phyloP scores from a whole-genome alignment of 2,888 invertebrate species.

The Brachylomia viminalis region DNA sequence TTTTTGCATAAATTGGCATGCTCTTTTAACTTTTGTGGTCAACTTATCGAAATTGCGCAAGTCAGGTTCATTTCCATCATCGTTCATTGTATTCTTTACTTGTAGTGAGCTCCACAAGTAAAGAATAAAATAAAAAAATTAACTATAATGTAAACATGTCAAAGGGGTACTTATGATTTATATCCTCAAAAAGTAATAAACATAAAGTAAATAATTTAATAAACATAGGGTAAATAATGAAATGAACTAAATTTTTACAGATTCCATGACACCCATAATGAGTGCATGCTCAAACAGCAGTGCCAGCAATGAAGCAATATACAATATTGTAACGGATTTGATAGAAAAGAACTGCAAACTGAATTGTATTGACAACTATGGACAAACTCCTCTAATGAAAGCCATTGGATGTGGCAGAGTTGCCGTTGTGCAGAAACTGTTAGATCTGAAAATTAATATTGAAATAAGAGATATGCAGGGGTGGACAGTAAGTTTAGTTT shows the following conservation, averaged over 20 bases:
- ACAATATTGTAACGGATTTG: constrained; percentile 87
- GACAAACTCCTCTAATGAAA: constrained; percentile 92
- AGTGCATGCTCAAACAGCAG: constrained; percentile 91
- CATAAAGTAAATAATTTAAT: background rate
- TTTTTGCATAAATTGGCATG: background rate
- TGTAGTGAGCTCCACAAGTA: background rate
- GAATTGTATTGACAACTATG: constrained; percentile 90
- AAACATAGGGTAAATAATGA: background rate
- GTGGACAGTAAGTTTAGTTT: constrained; percentile 89
- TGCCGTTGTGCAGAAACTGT: constrained; percentile 88
- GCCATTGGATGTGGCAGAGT: constrained; percentile 90
- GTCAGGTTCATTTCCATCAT: background rate
- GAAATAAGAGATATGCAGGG: constrained; percentile 91
- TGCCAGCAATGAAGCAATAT: constrained; percentile 81
- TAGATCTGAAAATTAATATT: constrained; percentile 89
- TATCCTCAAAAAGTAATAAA: background rate
- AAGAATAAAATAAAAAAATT: no score
- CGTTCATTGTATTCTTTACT: no score
- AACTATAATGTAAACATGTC: background rate
- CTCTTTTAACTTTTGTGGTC: background rate
- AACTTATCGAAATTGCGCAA: background rate
- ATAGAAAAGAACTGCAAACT: constrained; percentile 89
- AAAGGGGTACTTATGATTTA: background rate
- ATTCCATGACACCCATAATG: constrained; percentile 92
- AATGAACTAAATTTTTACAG: constrained; percentile 78